phyloP scores from a whole-genome alignment of 2,113 vertebrate genomes.

The Vidua chalybeata region DNA sequence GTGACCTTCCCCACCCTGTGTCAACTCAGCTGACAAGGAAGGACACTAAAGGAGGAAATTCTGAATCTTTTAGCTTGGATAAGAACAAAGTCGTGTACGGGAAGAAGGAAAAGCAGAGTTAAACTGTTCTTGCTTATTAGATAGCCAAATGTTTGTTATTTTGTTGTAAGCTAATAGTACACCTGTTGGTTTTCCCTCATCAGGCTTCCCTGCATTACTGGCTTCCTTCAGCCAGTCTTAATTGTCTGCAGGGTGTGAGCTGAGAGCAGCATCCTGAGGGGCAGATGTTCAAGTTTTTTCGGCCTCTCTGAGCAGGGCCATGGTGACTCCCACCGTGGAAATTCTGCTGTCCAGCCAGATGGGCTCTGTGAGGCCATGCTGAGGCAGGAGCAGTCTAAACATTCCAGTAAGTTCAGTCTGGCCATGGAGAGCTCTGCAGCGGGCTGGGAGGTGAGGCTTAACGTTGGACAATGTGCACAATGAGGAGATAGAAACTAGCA shows the following conservation, averaged over 20 bases:
- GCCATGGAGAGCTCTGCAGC: not conserved
- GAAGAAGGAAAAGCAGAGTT: not conserved
- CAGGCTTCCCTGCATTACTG: not conserved
- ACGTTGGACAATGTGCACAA: not conserved
- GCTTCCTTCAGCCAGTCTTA: not conserved
- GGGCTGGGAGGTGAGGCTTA: not conserved
- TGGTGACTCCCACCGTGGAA: not conserved
- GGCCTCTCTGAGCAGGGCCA: rapidly evolving
- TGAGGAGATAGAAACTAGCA: not conserved
- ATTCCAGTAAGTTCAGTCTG: not conserved
- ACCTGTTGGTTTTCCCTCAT: not conserved
- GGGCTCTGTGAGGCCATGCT: not conserved
- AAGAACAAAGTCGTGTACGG: not conserved
- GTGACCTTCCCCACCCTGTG: constrained; percentile 16
- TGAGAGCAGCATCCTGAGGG: not conserved
- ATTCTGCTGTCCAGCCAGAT: not conserved
- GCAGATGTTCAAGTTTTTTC: not conserved
- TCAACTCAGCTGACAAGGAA: not conserved
- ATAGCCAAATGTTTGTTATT: not conserved
- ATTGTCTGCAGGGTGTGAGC: not conserved
- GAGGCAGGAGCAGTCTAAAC: not conserved
- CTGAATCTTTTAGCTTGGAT: not conserved
- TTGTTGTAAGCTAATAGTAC: not conserved
- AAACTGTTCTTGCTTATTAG: not conserved
- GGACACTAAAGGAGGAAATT: not conserved